Percentiles rank a stretch among this genome's conserved stretches.
These are phyloP conservation scores for Montipora cactus DNA, from an alignment of 64 coral and sea anemone genomes.

Conservation along the genomic window DNA sequence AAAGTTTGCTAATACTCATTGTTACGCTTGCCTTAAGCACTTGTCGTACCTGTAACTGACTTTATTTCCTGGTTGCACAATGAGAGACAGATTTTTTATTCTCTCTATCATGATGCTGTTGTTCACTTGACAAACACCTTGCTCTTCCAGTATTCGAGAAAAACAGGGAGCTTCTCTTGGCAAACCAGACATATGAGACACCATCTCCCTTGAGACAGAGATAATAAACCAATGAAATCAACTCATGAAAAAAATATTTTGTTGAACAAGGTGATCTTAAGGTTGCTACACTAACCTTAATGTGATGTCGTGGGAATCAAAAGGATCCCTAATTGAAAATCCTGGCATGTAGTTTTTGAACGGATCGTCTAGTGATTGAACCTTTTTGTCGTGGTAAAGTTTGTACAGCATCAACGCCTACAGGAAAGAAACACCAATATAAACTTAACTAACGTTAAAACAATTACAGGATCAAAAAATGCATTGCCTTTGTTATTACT, in stretches of 20 bases:
- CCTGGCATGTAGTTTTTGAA: constrained; percentile 73
- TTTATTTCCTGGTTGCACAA: constrained; percentile 63
- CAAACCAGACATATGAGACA: constrained; percentile 83
- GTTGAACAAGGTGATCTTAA: too few species aligned
- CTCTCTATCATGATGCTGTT: constrained; percentile 75
- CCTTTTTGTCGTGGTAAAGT: constrained; percentile 79
- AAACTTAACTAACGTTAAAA: neutral
- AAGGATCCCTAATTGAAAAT: constrained; percentile 70
- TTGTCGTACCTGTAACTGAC: constrained; percentile 78
- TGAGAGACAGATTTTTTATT: constrained; percentile 67
- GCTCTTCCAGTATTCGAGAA: neutral
- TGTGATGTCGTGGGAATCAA: constrained; percentile 73
- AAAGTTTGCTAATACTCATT: too few species aligned
- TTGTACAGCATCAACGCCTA: constrained; percentile 93
- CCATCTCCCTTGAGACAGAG: constrained; percentile 65
- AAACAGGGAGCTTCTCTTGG: constrained; percentile 91
- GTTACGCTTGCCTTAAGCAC: too few species aligned
- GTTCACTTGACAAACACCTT: constrained; percentile 76
- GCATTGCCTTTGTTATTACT: too few species aligned
- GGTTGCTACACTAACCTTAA: constrained; percentile 59
- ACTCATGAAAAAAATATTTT: too few species aligned
- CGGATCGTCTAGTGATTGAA: constrained; percentile 75
- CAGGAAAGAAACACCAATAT: constrained; percentile 4
- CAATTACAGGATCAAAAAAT: neutral
- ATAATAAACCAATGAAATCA: neutral